A percentile compares a stretch with the other conserved stretches of the same genome.
Conservation (phyloP, 2,888 invertebrate genomes). For the Dryomyza anilis region DNA sequence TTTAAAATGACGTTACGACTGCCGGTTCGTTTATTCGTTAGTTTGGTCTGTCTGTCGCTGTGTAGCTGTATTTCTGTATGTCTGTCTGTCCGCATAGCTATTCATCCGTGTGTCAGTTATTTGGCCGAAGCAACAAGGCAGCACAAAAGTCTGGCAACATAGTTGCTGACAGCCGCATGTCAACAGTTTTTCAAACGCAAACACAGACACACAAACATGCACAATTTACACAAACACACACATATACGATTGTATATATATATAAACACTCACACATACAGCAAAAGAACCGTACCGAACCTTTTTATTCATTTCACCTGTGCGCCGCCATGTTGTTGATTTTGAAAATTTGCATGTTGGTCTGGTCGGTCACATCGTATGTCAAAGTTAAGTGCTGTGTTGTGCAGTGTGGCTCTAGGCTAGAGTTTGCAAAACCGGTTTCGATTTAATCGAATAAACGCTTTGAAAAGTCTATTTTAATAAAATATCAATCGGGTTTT, state of each 20-base stretch:
- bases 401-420: too few relatives aligned
- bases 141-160: slow-evolving; percentile 1
- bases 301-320: neutral
- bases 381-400: too few relatives aligned
- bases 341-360: slow-evolving; percentile 3
- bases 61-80: neutral
- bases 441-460: too few relatives aligned
- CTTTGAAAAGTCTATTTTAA: too few relatives aligned
- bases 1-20: neutral
- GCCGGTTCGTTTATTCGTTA: neutral
- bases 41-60: neutral
- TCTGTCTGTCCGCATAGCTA: neutral
- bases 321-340: neutral
- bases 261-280: too few relatives aligned
- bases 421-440: too few relatives aligned
- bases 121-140: too few relatives aligned
- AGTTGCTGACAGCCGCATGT: slow-evolving; percentile 10
- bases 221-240: neutral
- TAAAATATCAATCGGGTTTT: too few relatives aligned
- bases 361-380: too few relatives aligned
- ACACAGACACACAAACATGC: neutral
- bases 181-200: neutral
- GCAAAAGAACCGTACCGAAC: neutral
- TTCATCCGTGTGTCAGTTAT: neutral
- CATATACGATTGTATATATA: neutral